Evolutionary conservation across 92 coral and sea anemone species (phyloP), one percentile per base, ranked within the genome.

Genomic region (Porites lobata): DNA sequence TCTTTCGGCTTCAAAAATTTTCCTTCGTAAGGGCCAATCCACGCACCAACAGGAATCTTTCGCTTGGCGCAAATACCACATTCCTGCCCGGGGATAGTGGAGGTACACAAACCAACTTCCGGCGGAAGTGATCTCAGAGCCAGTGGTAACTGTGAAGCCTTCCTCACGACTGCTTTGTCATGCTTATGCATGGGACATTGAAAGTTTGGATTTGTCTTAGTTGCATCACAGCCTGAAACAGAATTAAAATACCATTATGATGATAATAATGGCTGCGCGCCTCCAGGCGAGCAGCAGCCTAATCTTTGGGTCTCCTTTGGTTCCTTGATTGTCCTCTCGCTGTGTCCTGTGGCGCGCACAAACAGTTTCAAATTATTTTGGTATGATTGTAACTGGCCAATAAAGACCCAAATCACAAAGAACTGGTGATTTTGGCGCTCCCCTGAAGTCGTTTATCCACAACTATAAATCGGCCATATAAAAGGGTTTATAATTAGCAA

Each of bases 11-110:
- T 86, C 61, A 94, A 70, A 70, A 88, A 90, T 38, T 81, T 96
- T 69, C 99, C 99, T 86, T 98, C 98, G 78, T 95, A 97, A 18
- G 99, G 99, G 15, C 99, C 99, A 50, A 97, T 95, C 99, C 99
- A 97, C 10, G 98, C 96, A 38, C 96, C 99, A 58, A 78, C 88
- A 17, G 99, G 99, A 50, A 97, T 92, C 63, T 72, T 87, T 61
- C 77, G 92, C 77, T 89, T 93, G 32, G 98, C 96, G 54, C 98
- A 94, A 50, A 97, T 96, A 19, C 99, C 99, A 72, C 93, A 94
- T 43, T 91, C 94, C 61, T 72, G 66, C 43, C 98, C 98, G 26
- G 98, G 98, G 54, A 96, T 88, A 63, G 96, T 94, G 64, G 99
- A 97, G 20, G 84, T 87, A 75, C 99, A 97, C 63, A 96, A 76